These are phyloP conservation scores for Oplegnathus fasciatus DNA, from an alignment of 2,113 vertebrate species.

Conservation along the genomic window DNA sequence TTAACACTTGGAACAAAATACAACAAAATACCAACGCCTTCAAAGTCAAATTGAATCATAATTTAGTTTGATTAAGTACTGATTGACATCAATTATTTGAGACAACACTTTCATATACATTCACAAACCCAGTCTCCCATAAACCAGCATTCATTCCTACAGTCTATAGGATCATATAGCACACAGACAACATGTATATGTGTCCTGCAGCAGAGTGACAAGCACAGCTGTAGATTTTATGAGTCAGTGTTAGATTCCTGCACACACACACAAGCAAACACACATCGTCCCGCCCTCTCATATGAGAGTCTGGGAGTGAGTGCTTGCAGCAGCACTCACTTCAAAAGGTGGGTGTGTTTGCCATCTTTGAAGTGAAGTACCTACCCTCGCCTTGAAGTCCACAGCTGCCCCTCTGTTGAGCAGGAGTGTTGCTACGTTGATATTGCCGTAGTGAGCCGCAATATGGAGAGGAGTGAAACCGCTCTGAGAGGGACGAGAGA, in stretches of 20 bases:
- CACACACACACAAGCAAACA: neutral
- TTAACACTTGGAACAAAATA: too few relatives aligned
- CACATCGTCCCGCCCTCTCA: neutral
- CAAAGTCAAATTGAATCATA: neutral
- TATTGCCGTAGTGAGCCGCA: constrained; percentile 96
- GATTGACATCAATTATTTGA: neutral
- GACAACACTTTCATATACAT: too few relatives aligned
- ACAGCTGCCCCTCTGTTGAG: constrained; percentile 95
- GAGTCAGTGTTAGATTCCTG: neutral
- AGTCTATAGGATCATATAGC: constrained; percentile 7
- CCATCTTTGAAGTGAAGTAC: neutral
- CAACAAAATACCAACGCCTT: too few relatives aligned
- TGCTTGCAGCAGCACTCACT: constrained; percentile 35
- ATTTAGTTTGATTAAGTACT: neutral
- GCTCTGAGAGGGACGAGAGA: constrained; percentile 86
- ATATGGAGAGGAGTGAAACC: constrained; percentile 98
- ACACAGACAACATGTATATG: neutral
- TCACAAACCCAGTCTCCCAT: neutral
- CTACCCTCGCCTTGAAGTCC: constrained; percentile 96
- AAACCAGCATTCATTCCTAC: neutral
- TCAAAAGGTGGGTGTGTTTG: constrained; percentile 21
- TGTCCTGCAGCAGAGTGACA: constrained; percentile 47
- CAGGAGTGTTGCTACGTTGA: constrained; percentile 96
- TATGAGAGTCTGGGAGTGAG: neutral
- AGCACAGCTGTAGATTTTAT: constrained; percentile 65